These are phyloP conservation scores for Pteruthius melanotis DNA, from an alignment of 2,113 vertebrate genomes.

Conservation along the genomic window DNA sequence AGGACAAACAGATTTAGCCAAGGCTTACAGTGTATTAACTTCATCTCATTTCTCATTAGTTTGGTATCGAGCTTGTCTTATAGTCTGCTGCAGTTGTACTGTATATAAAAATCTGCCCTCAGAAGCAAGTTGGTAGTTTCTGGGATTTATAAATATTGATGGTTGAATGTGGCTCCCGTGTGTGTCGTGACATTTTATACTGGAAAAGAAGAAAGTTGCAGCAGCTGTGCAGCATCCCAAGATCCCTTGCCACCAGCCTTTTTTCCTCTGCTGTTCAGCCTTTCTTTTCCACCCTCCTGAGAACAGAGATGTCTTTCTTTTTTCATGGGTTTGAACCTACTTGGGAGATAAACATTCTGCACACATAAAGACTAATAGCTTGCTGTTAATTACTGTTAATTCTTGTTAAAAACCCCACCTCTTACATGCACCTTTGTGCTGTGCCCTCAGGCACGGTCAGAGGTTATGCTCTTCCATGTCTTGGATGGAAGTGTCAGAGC, in stretches of 20 bases:
- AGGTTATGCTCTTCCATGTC: background rate
- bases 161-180: background rate
- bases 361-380: background rate
- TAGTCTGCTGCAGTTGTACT: background rate
- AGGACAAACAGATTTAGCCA: slow-evolving; percentile 13
- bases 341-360: background rate
- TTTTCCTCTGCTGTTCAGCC: background rate
- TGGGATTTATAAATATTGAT: slow-evolving; percentile 30
- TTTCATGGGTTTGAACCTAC: background rate
- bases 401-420: background rate
- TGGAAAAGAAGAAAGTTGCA: background rate
- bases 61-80: background rate
- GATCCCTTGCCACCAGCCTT: background rate
- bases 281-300: background rate
- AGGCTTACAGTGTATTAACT: slow-evolving; percentile 35
- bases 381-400: background rate
- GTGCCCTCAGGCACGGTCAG: background rate
- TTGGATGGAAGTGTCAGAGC: background rate
- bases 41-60: slow-evolving; percentile 36
- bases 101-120: background rate
- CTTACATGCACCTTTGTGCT: background rate
- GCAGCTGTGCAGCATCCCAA: background rate
- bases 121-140: background rate
- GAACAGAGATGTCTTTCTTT: background rate
- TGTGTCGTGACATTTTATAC: slow-evolving; percentile 6